phyloP scores from a whole-genome alignment of 64 coral and sea anemone species.

The Orbicella faveolata region DNA sequence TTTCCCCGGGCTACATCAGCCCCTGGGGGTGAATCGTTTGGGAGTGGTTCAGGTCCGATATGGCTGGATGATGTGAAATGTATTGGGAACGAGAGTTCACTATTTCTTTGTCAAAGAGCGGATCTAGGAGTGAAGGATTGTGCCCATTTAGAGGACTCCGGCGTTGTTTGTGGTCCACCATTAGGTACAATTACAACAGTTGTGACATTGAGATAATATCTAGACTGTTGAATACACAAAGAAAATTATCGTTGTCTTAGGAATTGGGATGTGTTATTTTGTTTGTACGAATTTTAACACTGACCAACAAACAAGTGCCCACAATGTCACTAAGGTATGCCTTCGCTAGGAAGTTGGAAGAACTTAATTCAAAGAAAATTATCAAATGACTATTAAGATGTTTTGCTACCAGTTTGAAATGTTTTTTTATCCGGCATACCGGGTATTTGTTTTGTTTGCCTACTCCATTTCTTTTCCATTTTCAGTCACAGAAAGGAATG shows the following conservation, averaged over 20 bases:
- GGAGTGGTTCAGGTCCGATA: slow-evolving; percentile 22
- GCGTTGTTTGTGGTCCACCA: slow-evolving; percentile 56
- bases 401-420: too few relatives aligned
- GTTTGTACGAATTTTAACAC: too few relatives aligned
- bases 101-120: slow-evolving; percentile 26
- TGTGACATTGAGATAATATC: neutral
- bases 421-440: too few relatives aligned
- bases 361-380: too few relatives aligned
- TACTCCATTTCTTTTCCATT: neutral
- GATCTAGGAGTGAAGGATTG: slow-evolving; percentile 19
- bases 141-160: slow-evolving; percentile 23
- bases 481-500: neutral
- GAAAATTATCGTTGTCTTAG: too few relatives aligned
- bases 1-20: slow-evolving; percentile 7
- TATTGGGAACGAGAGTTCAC: slow-evolving; percentile 34
- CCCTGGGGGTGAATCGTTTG: slow-evolving; percentile 11
- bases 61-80: slow-evolving; percentile 27
- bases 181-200: neutral
- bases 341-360: too few relatives aligned
- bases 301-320: too few relatives aligned
- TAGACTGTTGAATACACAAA: too few relatives aligned
- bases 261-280: too few relatives aligned
- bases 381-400: too few relatives aligned
- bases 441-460: neutral
- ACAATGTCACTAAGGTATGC: too few relatives aligned